These are phyloP conservation scores for Fregetta grallaria DNA, from an alignment of 2,113 vertebrate species.

Conservation along the genomic window DNA sequence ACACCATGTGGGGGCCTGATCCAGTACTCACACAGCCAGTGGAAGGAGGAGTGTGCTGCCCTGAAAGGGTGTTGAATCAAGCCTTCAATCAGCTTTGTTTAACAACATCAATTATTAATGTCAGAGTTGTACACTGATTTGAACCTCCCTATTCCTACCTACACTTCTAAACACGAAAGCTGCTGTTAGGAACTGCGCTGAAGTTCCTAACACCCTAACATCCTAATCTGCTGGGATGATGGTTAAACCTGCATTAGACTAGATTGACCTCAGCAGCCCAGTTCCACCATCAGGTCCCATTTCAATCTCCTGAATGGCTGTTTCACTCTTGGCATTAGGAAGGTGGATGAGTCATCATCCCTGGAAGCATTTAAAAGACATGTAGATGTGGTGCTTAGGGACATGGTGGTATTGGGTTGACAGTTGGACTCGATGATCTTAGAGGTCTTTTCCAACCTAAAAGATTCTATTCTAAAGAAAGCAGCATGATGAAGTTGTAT, in stretches of 20 bases:
- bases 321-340: background rate
- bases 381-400: too few relatives aligned
- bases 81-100: background rate
- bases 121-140: background rate
- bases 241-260: background rate
- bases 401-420: too few relatives aligned
- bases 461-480: background rate
- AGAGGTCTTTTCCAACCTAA: too few relatives aligned
- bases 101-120: background rate
- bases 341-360: too few relatives aligned
- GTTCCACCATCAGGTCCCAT: background rate
- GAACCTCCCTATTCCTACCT: background rate
- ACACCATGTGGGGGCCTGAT: fast-evolving
- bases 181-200: background rate
- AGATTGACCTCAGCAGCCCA: background rate
- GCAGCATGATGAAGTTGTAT: background rate
- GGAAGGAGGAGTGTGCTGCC: background rate
- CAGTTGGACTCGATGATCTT: too few relatives aligned
- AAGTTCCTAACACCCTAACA: background rate
- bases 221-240: background rate
- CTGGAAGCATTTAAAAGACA: too few relatives aligned
- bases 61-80: background rate
- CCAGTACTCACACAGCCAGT: background rate
- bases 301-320: background rate
- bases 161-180: fast-evolving